Percentiles rank a stretch among this genome's conserved stretches.
Evolutionary conservation across 2,888 invertebrate genomes (phyloP).

Genomic region (Chrysotoxum bicinctum): DNA sequence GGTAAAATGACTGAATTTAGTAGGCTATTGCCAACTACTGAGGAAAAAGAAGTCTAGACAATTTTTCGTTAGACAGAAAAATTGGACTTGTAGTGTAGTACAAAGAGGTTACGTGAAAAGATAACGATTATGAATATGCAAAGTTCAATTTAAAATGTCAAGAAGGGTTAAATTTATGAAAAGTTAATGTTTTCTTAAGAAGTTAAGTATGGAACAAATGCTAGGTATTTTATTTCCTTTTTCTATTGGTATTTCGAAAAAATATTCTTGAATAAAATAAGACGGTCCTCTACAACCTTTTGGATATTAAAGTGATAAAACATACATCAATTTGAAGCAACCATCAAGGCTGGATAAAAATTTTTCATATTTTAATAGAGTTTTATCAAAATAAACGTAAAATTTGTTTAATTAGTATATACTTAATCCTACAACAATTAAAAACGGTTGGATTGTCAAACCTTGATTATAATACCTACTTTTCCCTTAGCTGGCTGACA

Average conservation of each 20-base stretch:
- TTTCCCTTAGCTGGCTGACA: too few relatives aligned
- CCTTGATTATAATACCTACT: neutral
- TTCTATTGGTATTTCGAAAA: neutral
- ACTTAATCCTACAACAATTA: neutral
- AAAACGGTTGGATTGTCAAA: neutral
- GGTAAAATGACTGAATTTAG: too few relatives aligned
- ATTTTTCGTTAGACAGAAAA: too few relatives aligned
- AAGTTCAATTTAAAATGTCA: neutral
- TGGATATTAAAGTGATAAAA: neutral
- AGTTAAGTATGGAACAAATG: neutral
- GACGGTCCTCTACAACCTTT: neutral
- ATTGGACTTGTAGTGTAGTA: too few relatives aligned
- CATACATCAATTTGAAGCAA: neutral
- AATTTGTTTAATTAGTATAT: neutral
- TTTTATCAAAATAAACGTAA: neutral
- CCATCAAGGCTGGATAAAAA: neutral
- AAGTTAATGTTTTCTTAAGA: neutral
- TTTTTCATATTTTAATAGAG: neutral
- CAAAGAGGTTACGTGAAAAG: too few relatives aligned
- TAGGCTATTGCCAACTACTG: too few relatives aligned
- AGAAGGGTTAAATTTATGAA: neutral
- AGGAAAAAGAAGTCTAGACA: too few relatives aligned
- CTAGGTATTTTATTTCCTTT: neutral
- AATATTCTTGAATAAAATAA: neutral
- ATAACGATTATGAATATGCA: too few relatives aligned